phyloP scores from a whole-genome alignment of 2,888 invertebrate species.

The Pyrochroa serraticornis region DNA sequence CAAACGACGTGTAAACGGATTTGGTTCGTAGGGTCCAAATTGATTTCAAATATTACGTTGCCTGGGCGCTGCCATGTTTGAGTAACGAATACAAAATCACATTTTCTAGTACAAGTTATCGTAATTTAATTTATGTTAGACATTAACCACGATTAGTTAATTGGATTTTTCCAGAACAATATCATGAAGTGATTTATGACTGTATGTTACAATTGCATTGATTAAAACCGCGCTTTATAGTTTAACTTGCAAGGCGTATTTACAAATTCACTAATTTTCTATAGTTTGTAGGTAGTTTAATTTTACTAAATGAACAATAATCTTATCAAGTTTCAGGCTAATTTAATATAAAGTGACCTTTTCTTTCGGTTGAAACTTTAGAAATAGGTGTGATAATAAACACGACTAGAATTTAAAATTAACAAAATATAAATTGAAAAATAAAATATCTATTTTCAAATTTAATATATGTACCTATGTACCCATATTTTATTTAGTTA shows the following conservation, averaged over 20 bases:
- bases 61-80: constrained; percentile 28
- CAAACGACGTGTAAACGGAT: constrained; percentile 16
- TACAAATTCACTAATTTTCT: constrained; percentile 25
- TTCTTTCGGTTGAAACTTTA: constrained; percentile 41
- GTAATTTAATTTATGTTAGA: neutral
- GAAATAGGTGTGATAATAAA: constrained; percentile 45
- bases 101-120: constrained; percentile 21
- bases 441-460: constrained; percentile 46
- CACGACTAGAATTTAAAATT: constrained; percentile 33
- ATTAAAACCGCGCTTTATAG: constrained; percentile 19
- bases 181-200: too few species aligned
- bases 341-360: constrained; percentile 44
- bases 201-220: too few species aligned
- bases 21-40: constrained; percentile 24
- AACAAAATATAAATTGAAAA: constrained; percentile 41
- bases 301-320: constrained; percentile 21
- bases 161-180: constrained; percentile 2
- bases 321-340: constrained; percentile 27
- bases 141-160: too few species aligned
- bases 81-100: constrained; percentile 18
- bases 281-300: constrained; percentile 29
- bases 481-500: constrained; percentile 52
- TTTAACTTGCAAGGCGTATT: constrained; percentile 31
- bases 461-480: constrained; percentile 48
- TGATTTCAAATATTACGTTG: constrained; percentile 8